phyloP scores from a whole-genome alignment of 2,113 vertebrate species.

The Haemorhous mexicanus region DNA sequence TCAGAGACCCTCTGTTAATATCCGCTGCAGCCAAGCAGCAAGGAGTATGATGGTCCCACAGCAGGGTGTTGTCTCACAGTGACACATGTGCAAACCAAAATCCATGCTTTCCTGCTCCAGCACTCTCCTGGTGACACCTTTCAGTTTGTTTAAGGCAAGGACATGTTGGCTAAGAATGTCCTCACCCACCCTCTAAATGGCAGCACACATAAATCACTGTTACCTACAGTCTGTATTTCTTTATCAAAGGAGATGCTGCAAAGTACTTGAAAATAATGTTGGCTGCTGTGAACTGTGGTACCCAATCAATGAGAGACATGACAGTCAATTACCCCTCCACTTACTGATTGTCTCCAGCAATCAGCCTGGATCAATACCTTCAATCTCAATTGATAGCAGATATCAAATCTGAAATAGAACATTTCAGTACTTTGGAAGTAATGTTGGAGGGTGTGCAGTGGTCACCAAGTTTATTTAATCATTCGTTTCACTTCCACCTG shows the following conservation, averaged over 20 bases:
- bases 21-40: not conserved
- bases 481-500: not conserved
- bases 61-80: not conserved
- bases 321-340: conserved; percentile 73
- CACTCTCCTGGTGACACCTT: not conserved
- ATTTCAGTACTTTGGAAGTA: not conserved
- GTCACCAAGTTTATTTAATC: not conserved
- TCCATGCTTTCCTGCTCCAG: not conserved
- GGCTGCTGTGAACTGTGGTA: conserved; percentile 47
- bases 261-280: conserved; percentile 64
- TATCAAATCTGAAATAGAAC: conserved; percentile 30
- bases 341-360: conserved; percentile 70
- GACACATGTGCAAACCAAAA: not conserved
- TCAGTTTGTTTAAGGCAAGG: not conserved
- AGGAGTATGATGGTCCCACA: not conserved
- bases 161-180: not conserved
- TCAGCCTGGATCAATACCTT: conserved; percentile 70
- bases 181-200: conserved; percentile 39
- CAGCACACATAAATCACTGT: conserved; percentile 31
- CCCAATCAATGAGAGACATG: conserved; percentile 62
- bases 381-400: conserved; percentile 68
- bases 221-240: conserved; percentile 45
- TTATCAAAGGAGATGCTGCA: conserved; percentile 65
- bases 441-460: not conserved
- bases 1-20: not conserved